Evolutionary conservation across 2,888 invertebrate genomes (phyloP).

Genomic region (Abrostola tripartita): DNA sequence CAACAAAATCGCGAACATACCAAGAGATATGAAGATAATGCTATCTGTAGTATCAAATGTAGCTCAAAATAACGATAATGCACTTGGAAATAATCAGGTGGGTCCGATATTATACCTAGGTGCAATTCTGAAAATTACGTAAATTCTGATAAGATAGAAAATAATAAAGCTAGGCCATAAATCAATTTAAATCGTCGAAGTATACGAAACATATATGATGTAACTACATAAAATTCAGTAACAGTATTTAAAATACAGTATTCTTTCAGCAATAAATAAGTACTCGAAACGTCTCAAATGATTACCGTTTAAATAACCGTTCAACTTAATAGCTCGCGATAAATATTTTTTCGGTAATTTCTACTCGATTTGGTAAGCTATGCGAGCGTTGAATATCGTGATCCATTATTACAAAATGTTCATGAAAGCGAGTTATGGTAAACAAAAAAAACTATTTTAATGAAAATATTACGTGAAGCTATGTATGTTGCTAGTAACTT

Average conservation of each 20-base stretch:
- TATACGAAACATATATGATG: too few species aligned
- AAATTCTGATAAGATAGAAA: conserved; percentile 31
- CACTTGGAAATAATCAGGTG: conserved; percentile 44
- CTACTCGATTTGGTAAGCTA: conserved; percentile 22
- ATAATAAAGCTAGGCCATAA: conserved; percentile 5
- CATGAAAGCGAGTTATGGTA: neutral
- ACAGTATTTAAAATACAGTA: neutral
- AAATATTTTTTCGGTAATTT: conserved; percentile 19
- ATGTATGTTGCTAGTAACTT: neutral
- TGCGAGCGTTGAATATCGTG: neutral
- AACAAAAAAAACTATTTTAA: neutral
- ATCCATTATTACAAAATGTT: neutral
- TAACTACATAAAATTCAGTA: too few species aligned
- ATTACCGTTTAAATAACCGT: conserved; percentile 20
- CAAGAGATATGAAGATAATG: conserved; percentile 11
- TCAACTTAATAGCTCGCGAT: conserved; percentile 21
- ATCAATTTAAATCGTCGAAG: neutral
- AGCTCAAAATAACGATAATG: conserved; percentile 48
- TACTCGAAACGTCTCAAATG: conserved; percentile 4
- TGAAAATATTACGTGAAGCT: neutral
- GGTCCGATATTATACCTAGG: conserved; percentile 7
- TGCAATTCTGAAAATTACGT: conserved; percentile 26
- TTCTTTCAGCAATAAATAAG: conserved; percentile 16
- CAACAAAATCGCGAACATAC: conserved; percentile 11
- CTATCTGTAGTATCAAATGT: conserved; percentile 41